phyloP scores from a whole-genome alignment of 2,113 vertebrate genomes.

The Neogobius melanostomus region DNA sequence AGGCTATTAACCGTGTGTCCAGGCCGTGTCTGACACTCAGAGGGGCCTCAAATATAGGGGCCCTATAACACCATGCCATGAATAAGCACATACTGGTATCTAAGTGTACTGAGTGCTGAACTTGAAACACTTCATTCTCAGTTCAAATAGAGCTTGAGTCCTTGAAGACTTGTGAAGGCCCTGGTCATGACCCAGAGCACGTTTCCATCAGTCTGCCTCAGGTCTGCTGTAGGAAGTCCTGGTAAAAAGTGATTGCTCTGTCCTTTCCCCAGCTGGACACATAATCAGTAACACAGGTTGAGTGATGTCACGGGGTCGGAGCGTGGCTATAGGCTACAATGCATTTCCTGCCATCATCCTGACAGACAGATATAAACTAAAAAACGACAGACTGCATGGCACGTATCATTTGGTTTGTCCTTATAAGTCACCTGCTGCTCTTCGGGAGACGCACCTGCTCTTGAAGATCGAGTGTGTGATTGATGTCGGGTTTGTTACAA shows the following conservation, averaged over 20 bases:
- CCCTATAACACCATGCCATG: too few relatives aligned
- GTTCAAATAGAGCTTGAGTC: too few relatives aligned
- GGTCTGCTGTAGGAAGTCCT: constrained; percentile 73
- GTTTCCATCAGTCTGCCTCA: constrained; percentile 79
- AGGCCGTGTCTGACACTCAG: too few relatives aligned
- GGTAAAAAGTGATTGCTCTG: constrained; percentile 77
- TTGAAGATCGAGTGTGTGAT: constrained; percentile 97
- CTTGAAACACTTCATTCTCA: too few relatives aligned
- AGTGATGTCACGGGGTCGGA: background rate
- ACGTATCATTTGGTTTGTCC: constrained; percentile 12
- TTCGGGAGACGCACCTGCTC: constrained; percentile 76
- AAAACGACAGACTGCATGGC: background rate
- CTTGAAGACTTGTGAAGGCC: too few relatives aligned
- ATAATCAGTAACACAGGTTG: background rate
- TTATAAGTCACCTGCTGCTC: constrained; percentile 58
- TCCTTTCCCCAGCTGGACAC: constrained; percentile 85
- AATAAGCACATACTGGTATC: too few relatives aligned
- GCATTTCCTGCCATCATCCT: background rate
- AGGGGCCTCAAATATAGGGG: too few relatives aligned
- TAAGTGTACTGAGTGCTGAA: too few relatives aligned
- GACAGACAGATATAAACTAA: constrained; percentile 4
- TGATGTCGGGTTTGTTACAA: constrained; percentile 83
- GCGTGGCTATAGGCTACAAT: constrained; percentile 11
- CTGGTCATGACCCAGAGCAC: too few relatives aligned
- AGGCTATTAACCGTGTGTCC: too few relatives aligned